Evolutionary conservation across 2,888 invertebrate genomes (phyloP).

Genomic region (Thumatha senex): DNA sequence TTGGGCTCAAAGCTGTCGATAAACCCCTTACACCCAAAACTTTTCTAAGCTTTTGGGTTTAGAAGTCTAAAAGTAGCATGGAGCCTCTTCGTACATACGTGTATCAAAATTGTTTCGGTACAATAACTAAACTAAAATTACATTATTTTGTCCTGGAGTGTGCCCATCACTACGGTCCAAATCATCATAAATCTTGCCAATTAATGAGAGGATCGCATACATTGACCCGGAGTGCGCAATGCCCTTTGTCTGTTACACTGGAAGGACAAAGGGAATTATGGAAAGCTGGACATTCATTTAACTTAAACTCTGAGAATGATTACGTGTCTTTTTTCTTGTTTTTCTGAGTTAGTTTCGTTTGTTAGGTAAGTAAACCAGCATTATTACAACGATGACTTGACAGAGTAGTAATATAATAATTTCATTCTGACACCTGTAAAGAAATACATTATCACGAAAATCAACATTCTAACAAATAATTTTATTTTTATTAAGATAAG

Average conservation of each 20-base stretch:
- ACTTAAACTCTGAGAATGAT: background rate
- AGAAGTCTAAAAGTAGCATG: no score
- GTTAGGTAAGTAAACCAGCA: no score
- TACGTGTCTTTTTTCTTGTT: background rate
- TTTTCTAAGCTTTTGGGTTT: no score
- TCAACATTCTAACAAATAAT: no score
- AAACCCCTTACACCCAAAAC: no score
- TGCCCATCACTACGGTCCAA: constrained; percentile 37
- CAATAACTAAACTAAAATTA: background rate
- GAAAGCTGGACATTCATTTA: background rate
- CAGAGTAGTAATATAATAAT: no score
- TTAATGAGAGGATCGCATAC: constrained; percentile 41
- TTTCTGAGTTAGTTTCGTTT: background rate
- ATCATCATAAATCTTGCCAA: constrained; percentile 50
- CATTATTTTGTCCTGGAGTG: background rate
- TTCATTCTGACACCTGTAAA: no score
- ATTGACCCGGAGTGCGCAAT: constrained; percentile 17
- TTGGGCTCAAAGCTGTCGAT: no score
- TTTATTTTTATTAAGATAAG: no score
- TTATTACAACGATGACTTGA: no score
- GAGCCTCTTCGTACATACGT: no score
- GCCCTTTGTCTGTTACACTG: background rate
- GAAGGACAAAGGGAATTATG: background rate
- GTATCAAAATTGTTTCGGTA: background rate
- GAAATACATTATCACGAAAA: no score